Evolutionary conservation across 1,140 invertebrate genomes (phyloP).

Genomic region (Cardiocondyla obscurior): DNA sequence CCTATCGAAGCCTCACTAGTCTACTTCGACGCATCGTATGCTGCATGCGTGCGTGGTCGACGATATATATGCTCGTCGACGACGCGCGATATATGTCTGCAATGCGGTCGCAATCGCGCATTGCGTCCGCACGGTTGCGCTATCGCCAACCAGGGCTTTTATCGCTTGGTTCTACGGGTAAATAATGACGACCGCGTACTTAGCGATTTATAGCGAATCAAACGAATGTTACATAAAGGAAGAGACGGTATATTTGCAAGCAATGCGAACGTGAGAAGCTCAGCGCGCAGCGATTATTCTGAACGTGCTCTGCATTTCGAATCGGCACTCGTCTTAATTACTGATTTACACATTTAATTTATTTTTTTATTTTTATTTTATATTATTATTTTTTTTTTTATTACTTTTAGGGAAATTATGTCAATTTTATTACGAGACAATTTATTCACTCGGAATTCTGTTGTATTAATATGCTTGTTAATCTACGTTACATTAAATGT

Average conservation of each 20-base stretch:
- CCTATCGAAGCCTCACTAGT: slow-evolving; percentile 68
- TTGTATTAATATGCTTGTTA: not conserved
- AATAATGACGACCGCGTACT: slow-evolving; percentile 48
- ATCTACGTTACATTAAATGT: not conserved
- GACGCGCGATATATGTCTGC: slow-evolving; percentile 3
- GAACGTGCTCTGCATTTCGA: not conserved
- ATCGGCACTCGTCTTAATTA: not conserved
- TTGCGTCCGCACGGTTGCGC: slow-evolving; percentile 8
- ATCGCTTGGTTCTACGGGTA: slow-evolving; percentile 49
- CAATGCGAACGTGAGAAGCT: not conserved
- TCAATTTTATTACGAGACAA: not conserved
- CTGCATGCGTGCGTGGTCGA: slow-evolving; percentile 7
- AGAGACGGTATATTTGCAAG: not conserved
- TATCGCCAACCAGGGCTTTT: slow-evolving; percentile 56
- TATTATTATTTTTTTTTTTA: too few relatives aligned
- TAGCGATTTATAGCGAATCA: slow-evolving; percentile 43
- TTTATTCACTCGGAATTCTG: not conserved
- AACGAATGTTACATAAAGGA: slow-evolving; percentile 23
- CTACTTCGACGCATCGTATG: slow-evolving; percentile 52
- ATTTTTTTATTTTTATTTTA: too few relatives aligned
- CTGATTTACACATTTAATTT: too few relatives aligned
- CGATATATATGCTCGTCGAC: slow-evolving; percentile 24
- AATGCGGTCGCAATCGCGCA: slow-evolving; percentile 13
- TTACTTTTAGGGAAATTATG: not conserved
- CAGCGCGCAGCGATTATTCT: not conserved